Evolutionary conservation across 2,113 vertebrate genomes (phyloP).

Genomic region (Zosterops pallidus): DNA sequence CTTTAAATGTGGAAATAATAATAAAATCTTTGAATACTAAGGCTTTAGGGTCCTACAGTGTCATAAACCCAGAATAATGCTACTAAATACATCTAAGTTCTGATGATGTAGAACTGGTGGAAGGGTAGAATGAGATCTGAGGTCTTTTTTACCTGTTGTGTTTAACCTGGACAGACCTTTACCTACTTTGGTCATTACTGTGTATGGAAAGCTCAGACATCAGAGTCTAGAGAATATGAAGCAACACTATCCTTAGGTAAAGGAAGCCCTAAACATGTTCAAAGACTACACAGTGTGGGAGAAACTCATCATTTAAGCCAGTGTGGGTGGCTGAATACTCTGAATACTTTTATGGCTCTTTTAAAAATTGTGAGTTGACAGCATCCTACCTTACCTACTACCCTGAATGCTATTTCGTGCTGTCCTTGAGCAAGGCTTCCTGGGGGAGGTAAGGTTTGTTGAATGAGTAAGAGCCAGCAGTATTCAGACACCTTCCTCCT

Average conservation of each 20-base stretch:
- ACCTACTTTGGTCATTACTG: not conserved
- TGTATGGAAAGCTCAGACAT: not conserved
- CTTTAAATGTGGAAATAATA: not conserved
- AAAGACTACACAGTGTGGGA: not conserved
- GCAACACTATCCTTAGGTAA: not conserved
- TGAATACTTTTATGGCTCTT: constrained; percentile 13
- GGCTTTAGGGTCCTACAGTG: not conserved
- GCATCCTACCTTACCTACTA: not conserved
- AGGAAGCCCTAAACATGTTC: not conserved
- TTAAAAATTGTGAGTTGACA: constrained; percentile 2
- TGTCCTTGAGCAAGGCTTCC: not conserved
- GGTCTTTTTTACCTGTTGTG: not conserved
- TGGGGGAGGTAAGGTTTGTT: not conserved
- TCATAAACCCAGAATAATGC: not conserved
- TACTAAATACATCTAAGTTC: not conserved
- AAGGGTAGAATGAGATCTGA: not conserved
- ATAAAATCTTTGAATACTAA: not conserved
- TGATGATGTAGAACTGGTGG: not conserved
- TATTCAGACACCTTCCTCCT: constrained; percentile 13
- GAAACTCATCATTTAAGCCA: not conserved
- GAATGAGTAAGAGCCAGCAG: not conserved
- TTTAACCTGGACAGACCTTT: not conserved
- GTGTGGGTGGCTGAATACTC: not conserved
- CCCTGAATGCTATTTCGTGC: not conserved
- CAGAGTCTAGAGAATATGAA: not conserved